These are phyloP conservation scores for Myopa tessellatipennis DNA, from an alignment of 2,888 invertebrate species.

Conservation along the genomic window DNA sequence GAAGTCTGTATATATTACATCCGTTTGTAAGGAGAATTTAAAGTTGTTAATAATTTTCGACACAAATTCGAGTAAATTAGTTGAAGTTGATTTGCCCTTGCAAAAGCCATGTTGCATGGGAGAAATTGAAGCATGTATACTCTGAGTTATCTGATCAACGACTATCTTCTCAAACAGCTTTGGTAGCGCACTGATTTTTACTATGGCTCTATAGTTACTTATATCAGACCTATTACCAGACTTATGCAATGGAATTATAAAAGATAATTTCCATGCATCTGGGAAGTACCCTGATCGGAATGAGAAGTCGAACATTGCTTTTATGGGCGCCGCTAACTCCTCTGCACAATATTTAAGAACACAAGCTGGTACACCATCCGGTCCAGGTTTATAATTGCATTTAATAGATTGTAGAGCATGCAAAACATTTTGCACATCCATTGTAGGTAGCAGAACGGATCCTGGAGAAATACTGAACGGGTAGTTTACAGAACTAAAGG, in stretches of 20 bases:
- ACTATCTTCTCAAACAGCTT: constrained; percentile 9
- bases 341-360: neutral
- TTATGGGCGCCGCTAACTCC: neutral
- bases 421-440: neutral
- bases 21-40: neutral
- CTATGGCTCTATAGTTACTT: constrained; percentile 14
- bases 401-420: neutral
- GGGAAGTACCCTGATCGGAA: neutral
- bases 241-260: constrained; percentile 10
- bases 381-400: neutral
- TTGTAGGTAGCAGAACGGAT: neutral
- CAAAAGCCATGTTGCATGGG: constrained; percentile 15
- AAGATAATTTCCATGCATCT: neutral
- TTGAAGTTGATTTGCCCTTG: constrained; percentile 3
- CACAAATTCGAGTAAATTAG: constrained; percentile 21
- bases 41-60: constrained; percentile 7
- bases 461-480: neutral
- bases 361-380: constrained; percentile 7
- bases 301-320: neutral
- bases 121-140: neutral
- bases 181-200: constrained; percentile 8
- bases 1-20: constrained; percentile 21
- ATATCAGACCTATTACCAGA: neutral
- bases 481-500: neutral
- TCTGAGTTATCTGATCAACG: neutral